Conservation (phyloP, 2,113 vertebrate species). For the Nettapus auritus region DNA sequence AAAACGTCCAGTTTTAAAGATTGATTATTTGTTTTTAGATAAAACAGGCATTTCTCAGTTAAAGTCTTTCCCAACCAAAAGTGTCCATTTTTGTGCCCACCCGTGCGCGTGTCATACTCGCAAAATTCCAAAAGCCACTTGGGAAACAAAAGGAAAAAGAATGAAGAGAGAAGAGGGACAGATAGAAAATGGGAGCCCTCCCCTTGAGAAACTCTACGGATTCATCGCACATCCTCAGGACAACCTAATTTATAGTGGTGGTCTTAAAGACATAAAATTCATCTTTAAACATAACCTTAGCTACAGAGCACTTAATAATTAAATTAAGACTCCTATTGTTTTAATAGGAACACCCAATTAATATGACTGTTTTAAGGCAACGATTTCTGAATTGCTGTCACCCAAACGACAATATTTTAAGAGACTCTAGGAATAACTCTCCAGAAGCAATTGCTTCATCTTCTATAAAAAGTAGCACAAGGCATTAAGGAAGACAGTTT, state of each 20-base stretch:
- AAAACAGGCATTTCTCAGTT: background rate
- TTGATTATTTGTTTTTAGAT: background rate
- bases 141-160: background rate
- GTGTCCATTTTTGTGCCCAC: background rate
- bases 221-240: background rate
- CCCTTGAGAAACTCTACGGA: background rate
- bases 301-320: background rate
- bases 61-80: background rate
- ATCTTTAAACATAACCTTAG: background rate
- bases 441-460: constrained; percentile 42
- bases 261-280: background rate
- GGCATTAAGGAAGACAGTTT: background rate
- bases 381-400: background rate
- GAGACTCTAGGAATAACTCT: constrained; percentile 22
- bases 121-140: background rate
- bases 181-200: background rate
- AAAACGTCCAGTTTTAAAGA: background rate
- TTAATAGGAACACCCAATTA: background rate
- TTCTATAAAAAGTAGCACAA: constrained; percentile 37
- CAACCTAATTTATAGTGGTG: background rate
- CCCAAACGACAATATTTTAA: constrained; percentile 34
- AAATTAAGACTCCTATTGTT: background rate
- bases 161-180: background rate
- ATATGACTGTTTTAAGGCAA: constrained; percentile 29
- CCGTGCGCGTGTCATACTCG: background rate